A percentile compares a stretch with the other conserved stretches of the same genome.
Conservation (phyloP, 2,113 vertebrate species). For the Pituophis catenifer region DNA sequence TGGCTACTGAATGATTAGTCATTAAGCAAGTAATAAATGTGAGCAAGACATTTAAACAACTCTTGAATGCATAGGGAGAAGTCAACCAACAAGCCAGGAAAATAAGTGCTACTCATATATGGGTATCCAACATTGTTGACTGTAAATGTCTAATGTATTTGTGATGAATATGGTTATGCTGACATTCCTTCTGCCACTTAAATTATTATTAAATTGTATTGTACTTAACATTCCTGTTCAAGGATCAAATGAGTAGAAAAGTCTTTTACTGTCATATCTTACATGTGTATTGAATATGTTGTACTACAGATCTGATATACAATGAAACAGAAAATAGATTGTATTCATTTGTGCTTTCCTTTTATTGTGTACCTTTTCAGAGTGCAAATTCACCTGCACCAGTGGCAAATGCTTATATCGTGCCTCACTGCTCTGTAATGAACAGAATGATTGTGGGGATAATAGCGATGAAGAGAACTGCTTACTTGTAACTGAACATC, state of each 20-base stretch:
- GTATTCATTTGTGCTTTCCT: conserved; percentile 31
- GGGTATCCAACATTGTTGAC: not conserved
- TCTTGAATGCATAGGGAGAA: not conserved
- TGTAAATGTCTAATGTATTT: not conserved
- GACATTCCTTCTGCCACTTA: fast-evolving
- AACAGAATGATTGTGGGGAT: conserved; percentile 95
- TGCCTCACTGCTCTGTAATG: conserved; percentile 94
- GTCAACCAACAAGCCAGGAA: not conserved
- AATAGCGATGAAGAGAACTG: conserved; percentile 98
- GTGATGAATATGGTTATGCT: not conserved
- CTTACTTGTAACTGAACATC: conserved; percentile 91
- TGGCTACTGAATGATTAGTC: not conserved
- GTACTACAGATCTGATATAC: not conserved
- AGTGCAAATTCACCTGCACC: conserved; percentile 98
- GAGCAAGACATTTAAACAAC: not conserved
- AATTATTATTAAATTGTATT: not conserved
- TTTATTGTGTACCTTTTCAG: conserved; percentile 69
- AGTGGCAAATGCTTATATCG: conserved; percentile 95
- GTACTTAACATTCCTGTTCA: not conserved
- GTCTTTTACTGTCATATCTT: not conserved
- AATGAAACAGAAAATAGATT: conserved; percentile 5
- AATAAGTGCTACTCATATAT: not conserved
- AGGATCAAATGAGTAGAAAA: not conserved
- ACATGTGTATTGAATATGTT: not conserved
- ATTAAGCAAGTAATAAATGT: not conserved